A percentile compares a stretch with the other conserved stretches of the same genome.
Evolutionary conservation across 1,140 invertebrate genomes (phyloP).

Genomic region (Heliothis subflexa): DNA sequence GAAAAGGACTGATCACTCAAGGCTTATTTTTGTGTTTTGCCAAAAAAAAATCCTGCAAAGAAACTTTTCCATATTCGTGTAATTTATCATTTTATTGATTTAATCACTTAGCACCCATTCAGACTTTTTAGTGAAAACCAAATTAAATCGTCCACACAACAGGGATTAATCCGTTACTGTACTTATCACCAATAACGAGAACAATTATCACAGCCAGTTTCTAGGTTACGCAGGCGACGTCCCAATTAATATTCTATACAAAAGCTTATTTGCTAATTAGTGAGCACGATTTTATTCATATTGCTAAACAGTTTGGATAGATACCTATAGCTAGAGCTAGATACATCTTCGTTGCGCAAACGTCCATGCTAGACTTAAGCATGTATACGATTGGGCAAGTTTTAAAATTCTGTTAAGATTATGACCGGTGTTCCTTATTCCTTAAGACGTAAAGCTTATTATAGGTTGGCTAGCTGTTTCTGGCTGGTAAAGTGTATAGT

Average conservation of each 20-base stretch:
- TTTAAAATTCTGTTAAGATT: neutral
- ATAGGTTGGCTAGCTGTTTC: conserved; percentile 8
- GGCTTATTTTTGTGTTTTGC: neutral
- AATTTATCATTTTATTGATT: conserved; percentile 8
- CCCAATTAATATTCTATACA: conserved; percentile 38
- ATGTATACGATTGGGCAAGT: conserved; percentile 24
- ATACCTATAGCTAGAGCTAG: conserved; percentile 36
- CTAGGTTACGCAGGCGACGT: conserved; percentile 40
- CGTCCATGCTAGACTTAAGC: conserved; percentile 32
- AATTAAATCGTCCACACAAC: conserved; percentile 2
- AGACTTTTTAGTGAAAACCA: neutral
- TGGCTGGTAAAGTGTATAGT: conserved; percentile 4
- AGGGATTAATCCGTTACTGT: conserved; percentile 20
- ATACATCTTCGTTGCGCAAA: conserved; percentile 44
- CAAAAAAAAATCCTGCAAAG: no score
- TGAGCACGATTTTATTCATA: conserved; percentile 45
- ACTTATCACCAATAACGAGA: conserved; percentile 40
- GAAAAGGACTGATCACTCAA: neutral
- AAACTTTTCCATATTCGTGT: no score
- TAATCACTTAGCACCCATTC: neutral
- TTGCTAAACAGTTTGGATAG: conserved; percentile 39
- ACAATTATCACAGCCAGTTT: conserved; percentile 30
- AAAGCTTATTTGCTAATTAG: conserved; percentile 44
- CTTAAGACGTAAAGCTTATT: neutral
- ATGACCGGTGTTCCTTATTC: neutral